Evolutionary conservation across 2,797 vertebrate species (phyloP).

Genomic region (Lithobates pipiens): DNA sequence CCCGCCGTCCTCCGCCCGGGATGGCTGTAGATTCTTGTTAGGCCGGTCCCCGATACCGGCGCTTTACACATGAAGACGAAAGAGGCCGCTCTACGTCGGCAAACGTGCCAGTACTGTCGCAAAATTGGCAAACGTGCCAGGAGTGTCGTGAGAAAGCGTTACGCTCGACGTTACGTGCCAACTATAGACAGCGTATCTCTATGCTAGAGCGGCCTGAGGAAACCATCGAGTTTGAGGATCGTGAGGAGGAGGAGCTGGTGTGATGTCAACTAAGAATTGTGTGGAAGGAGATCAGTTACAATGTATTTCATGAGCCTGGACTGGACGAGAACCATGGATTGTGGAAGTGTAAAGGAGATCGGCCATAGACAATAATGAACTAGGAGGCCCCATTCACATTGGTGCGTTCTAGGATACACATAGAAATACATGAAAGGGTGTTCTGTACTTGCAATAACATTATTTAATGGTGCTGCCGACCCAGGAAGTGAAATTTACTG

Average conservation of each 20-base stretch:
- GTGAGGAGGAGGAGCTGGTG: slow-evolving; percentile 8
- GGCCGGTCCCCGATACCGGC: slow-evolving; percentile 23
- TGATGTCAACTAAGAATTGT: neutral
- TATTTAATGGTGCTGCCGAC: too few relatives aligned
- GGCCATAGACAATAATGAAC: too few relatives aligned
- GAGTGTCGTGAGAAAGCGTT: neutral
- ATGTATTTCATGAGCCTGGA: too few relatives aligned
- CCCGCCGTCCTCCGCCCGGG: neutral
- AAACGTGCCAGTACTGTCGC: slow-evolving; percentile 21
- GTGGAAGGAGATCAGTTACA: too few relatives aligned
- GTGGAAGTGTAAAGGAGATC: too few relatives aligned
- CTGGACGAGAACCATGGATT: too few relatives aligned
- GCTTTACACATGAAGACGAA: neutral
- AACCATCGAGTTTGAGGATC: neutral
- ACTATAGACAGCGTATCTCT: neutral
- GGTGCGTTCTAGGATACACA: too few relatives aligned
- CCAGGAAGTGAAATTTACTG: too few relatives aligned
- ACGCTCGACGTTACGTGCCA: neutral
- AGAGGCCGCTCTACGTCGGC: neutral
- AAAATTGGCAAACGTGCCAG: slow-evolving; percentile 16
- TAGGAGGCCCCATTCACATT: too few relatives aligned
- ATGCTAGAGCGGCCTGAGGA: neutral
- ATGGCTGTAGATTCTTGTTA: slow-evolving; percentile 32
- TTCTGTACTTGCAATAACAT: too few relatives aligned
- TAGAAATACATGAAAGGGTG: too few relatives aligned